A percentile compares a stretch with the other conserved stretches of the same genome.
These are phyloP conservation scores for Pseudomyrmex cubaensis DNA, from an alignment of 1,140 invertebrate genomes.

Conservation along the genomic window DNA sequence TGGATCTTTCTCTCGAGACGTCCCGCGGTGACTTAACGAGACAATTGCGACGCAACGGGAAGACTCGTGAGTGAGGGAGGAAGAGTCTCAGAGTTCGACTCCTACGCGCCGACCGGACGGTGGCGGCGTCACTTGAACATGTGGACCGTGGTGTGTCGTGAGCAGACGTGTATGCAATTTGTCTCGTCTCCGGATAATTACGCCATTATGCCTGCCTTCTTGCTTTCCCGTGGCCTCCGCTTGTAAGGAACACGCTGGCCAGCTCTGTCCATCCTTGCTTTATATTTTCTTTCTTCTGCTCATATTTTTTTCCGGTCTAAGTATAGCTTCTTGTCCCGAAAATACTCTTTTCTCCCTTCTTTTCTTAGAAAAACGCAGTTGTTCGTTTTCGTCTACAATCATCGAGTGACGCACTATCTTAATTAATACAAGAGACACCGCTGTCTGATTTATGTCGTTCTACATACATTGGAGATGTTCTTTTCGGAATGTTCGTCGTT, in stretches of 20 bases:
- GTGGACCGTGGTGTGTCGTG: conserved; percentile 76
- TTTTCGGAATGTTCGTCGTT: conserved; percentile 14
- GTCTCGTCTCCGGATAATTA: conserved; percentile 83
- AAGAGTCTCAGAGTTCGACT: conserved; percentile 66
- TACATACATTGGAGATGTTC: conserved; percentile 23
- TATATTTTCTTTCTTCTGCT: conserved; percentile 41
- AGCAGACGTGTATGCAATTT: conserved; percentile 82
- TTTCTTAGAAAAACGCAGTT: conserved; percentile 1
- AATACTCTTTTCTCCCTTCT: conserved; percentile 9
- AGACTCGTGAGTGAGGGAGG: conserved; percentile 61
- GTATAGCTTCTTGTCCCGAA: not conserved
- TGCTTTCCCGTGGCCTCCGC: conserved; percentile 58
- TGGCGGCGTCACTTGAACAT: conserved; percentile 64
- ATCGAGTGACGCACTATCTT: conserved; percentile 70
- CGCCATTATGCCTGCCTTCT: conserved; percentile 79
- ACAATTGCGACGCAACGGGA: conserved; percentile 75
- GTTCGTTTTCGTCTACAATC: conserved; percentile 62
- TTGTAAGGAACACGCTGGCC: conserved; percentile 56
- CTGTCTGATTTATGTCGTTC: conserved; percentile 75
- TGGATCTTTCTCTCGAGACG: conserved; percentile 41
- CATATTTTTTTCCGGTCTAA: not conserved
- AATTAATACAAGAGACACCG: conserved; percentile 76
- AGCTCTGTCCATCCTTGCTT: conserved; percentile 29
- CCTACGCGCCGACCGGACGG: conserved; percentile 72
- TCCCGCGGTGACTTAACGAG: conserved; percentile 79